phyloP scores from a whole-genome alignment of 2,888 invertebrate species.

The Uloborus plumipes region DNA sequence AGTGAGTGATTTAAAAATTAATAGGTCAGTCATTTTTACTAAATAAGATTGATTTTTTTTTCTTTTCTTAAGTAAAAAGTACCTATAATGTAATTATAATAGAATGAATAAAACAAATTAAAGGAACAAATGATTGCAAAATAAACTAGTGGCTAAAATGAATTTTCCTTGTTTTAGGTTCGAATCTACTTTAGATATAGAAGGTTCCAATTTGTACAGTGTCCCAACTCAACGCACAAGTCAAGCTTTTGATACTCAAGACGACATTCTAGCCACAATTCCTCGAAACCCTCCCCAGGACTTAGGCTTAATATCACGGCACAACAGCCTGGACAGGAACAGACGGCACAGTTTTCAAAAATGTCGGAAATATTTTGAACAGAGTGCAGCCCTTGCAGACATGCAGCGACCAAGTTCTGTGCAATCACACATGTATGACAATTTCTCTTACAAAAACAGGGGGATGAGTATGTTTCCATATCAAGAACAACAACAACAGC shows the following conservation, averaged over 20 bases:
- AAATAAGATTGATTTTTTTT: too few species aligned
- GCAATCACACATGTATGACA: slow-evolving; percentile 30
- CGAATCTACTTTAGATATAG: slow-evolving; percentile 63
- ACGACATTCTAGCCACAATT: slow-evolving; percentile 66
- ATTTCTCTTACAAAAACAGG: slow-evolving; percentile 10
- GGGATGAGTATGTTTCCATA: slow-evolving; percentile 24
- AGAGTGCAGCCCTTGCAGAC: slow-evolving; percentile 1
- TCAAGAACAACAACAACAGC: slow-evolving; percentile 28
- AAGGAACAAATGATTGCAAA: too few species aligned
- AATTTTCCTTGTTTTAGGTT: slow-evolving; percentile 34
- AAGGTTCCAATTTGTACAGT: slow-evolving; percentile 70
- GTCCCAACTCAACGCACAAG: slow-evolving; percentile 72
- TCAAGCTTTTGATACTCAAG: slow-evolving; percentile 69
- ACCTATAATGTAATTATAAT: too few species aligned
- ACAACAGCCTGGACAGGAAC: slow-evolving; percentile 62
- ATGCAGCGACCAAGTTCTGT: slow-evolving; percentile 23
- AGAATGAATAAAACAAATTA: too few species aligned
- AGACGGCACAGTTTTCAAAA: slow-evolving; percentile 55
- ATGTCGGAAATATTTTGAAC: slow-evolving; percentile 35
- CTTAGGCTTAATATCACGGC: slow-evolving; percentile 57
- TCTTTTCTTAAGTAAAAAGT: too few species aligned
- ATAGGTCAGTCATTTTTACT: too few species aligned
- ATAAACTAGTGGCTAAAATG: background rate
- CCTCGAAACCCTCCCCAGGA: slow-evolving; percentile 28
- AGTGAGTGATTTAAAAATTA: too few species aligned